Conservation (phyloP, 2,113 vertebrate species). For the Vimba vimba region DNA sequence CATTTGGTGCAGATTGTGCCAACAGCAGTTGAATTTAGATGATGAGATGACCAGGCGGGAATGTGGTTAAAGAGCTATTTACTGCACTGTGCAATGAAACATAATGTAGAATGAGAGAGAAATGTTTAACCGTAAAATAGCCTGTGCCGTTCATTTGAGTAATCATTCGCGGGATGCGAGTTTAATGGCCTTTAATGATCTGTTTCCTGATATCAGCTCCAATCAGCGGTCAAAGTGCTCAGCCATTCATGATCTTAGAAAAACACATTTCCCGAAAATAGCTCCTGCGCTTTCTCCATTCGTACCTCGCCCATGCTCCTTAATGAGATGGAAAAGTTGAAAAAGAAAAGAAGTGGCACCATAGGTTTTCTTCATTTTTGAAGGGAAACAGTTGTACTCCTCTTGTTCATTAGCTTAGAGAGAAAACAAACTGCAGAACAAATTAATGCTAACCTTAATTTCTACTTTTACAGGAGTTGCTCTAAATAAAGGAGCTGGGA, state of each 20-base stretch:
- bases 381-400: constrained; percentile 39
- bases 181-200: constrained; percentile 68
- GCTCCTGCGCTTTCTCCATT: constrained; percentile 36
- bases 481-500: constrained; percentile 50
- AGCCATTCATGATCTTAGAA: constrained; percentile 57
- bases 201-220: constrained; percentile 75
- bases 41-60: constrained; percentile 28
- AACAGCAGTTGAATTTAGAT: constrained; percentile 8
- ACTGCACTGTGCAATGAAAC: constrained; percentile 24
- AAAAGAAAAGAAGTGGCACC: constrained; percentile 27
- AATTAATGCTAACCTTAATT: constrained; percentile 64
- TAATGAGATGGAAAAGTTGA: constrained; percentile 43
- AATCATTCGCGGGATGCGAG: constrained; percentile 62
- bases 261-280: constrained; percentile 62
- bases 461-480: constrained; percentile 59
- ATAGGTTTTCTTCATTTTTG: neutral
- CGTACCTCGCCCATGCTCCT: constrained; percentile 36
- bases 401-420: constrained; percentile 58
- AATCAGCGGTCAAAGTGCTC: constrained; percentile 67
- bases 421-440: constrained; percentile 60
- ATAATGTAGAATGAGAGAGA: constrained; percentile 26
- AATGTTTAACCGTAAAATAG: constrained; percentile 44
- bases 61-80: constrained; percentile 19
- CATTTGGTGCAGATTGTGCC: constrained; percentile 22
- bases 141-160: constrained; percentile 34